Conservation (phyloP, 2,113 vertebrate species). For the Xiphophorus couchianus region DNA sequence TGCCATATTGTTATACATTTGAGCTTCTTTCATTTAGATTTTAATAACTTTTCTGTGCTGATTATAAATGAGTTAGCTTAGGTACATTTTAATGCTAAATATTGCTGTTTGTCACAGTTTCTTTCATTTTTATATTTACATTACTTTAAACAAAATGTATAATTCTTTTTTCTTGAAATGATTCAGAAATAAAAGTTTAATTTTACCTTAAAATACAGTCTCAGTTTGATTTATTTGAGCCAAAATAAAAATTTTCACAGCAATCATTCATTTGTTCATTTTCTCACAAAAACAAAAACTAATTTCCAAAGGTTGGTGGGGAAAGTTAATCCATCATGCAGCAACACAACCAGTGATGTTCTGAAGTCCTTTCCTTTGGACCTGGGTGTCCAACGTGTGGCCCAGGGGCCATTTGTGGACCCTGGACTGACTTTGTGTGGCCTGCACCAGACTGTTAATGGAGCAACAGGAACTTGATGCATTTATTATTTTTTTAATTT, state of each 20-base stretch:
- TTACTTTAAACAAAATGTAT: too few relatives aligned
- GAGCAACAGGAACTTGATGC: too few relatives aligned
- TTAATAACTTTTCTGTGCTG: background rate
- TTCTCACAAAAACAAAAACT: background rate
- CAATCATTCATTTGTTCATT: background rate
- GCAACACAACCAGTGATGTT: background rate
- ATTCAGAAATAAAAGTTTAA: background rate
- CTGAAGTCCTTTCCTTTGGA: background rate
- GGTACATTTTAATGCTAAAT: background rate
- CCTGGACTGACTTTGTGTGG: too few relatives aligned
- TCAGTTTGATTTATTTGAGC: background rate
- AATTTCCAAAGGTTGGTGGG: too few relatives aligned
- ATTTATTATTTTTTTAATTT: too few relatives aligned
- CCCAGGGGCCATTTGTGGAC: too few relatives aligned
- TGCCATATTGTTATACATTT: background rate
- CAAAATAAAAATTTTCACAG: background rate
- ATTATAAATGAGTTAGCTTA: background rate
- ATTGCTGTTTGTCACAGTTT: background rate
- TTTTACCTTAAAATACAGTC: background rate
- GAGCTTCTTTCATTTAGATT: background rate
- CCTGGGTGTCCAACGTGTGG: too few relatives aligned
- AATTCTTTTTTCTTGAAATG: background rate
- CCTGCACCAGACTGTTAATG: too few relatives aligned
- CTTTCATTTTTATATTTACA: background rate
- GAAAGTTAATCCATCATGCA: too few relatives aligned